These are phyloP conservation scores for Drosophila equinoxialis DNA, from an alignment of 1,140 invertebrate genomes.

Conservation along the genomic window DNA sequence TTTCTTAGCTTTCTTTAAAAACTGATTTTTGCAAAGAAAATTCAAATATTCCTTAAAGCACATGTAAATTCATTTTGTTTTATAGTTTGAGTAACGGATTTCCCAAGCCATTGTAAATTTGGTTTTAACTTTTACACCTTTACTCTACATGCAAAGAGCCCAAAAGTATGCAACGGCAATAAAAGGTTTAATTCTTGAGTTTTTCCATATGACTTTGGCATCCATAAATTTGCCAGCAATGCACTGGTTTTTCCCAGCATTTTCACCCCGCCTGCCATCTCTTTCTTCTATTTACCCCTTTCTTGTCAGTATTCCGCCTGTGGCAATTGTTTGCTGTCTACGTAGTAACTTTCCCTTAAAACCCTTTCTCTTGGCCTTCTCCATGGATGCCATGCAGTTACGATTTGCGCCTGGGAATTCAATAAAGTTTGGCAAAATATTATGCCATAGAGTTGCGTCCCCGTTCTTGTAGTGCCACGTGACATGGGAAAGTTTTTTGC, in stretches of 20 bases:
- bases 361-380: slow-evolving; percentile 21
- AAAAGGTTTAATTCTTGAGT: slow-evolving; percentile 67
- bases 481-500: slow-evolving; percentile 63
- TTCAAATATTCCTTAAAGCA: background rate
- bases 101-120: background rate
- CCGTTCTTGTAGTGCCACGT: slow-evolving; percentile 57
- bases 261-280: background rate
- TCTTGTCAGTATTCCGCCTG: background rate
- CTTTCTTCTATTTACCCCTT: background rate
- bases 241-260: slow-evolving; percentile 43
- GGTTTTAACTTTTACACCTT: slow-evolving; percentile 3
- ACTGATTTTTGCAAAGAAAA: no score
- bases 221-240: slow-evolving; percentile 73
- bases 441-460: slow-evolving; percentile 58
- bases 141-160: background rate
- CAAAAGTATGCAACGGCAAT: slow-evolving; percentile 20
- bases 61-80: background rate
- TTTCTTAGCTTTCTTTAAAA: no score
- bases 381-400: slow-evolving; percentile 56
- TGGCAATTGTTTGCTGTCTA: slow-evolving; percentile 55
- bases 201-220: slow-evolving; percentile 73
- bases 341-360: slow-evolving; percentile 37
- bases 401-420: slow-evolving; percentile 68
- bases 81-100: background rate
- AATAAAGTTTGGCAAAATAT: slow-evolving; percentile 81